Evolutionary conservation across 2,113 vertebrate genomes (phyloP), one percentile per base, ranked within the genome.

Genomic region (Zootoca vivipara): DNA sequence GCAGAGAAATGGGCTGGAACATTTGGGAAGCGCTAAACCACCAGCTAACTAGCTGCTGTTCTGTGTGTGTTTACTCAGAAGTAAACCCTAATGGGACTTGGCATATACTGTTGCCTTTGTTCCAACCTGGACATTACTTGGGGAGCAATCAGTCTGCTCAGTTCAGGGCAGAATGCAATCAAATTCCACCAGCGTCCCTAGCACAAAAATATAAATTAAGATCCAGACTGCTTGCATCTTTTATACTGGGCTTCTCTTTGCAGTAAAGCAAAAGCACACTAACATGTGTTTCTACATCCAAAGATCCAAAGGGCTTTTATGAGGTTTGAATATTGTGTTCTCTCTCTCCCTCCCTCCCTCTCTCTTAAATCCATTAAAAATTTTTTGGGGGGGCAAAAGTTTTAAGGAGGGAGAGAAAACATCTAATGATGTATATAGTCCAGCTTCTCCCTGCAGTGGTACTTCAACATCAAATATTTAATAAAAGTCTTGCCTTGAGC

Each of bases 391-490:
- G n/a, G n/a, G 73, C 73, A 75, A 22, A 75, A 75, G 73, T 40
- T 75, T 52, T 9, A 70, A 56, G 24, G 26, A 35, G 3, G 16
- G 88, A 85, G 12, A 8, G 40, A 35, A 16, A 85, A 84, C 56
- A 90, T 82, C 86, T 33, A 78, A 83, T 78, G 20, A 35, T 3
- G 52, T 42, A 56, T 42, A 56, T 12, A 52, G 12, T 4, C 42
- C 16, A 30, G 73, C 46, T 85, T 77, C 38, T 85, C 88, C 16
- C 52, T 56, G 70, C 85, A 67, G 42, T 2, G 15, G 67, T 28
- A 75, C 56, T 30, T 42, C 33, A 73, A 12, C 79, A 86, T 82
- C 38, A 90, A 85, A 22, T 78, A 30, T 74, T 87, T 83, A 30
- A 38, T 62, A 13, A 3, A 33, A 18, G 5, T 3, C 15, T 81